Conservation (phyloP, 2,888 invertebrate species). For the Drosophila kambysellisi region DNA sequence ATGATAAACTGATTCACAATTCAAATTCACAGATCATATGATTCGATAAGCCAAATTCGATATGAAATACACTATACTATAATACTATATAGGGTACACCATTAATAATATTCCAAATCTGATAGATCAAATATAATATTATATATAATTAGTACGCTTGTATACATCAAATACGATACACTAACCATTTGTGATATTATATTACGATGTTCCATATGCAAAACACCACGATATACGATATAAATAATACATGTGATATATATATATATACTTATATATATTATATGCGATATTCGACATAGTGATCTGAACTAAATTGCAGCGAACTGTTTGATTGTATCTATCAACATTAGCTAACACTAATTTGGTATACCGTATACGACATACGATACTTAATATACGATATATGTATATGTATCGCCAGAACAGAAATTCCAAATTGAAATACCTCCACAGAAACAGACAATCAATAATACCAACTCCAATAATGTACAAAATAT, state of each 20-base stretch:
- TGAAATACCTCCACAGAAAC: slow-evolving; percentile 29
- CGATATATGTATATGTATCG: background rate
- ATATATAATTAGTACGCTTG: background rate
- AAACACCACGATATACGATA: background rate
- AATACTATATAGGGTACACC: slow-evolving; percentile 10
- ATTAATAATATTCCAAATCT: background rate
- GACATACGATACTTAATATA: background rate
- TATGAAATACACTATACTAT: background rate
- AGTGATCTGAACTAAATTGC: background rate
- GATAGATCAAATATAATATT: background rate
- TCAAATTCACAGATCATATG: slow-evolving; percentile 8
- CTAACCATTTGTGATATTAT: background rate
- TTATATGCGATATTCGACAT: background rate
- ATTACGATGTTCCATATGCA: background rate
- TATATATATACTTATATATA: background rate
- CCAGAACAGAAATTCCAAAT: slow-evolving; percentile 7
- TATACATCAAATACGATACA: slow-evolving; percentile 3
- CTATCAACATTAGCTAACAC: background rate
- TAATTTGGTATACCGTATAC: background rate
- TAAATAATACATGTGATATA: background rate
- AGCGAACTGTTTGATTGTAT: background rate
- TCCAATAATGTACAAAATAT: slow-evolving; percentile 11
- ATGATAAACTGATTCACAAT: slow-evolving; percentile 22
- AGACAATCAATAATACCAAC: slow-evolving; percentile 21
- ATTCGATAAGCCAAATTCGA: slow-evolving; percentile 4